Conservation (phyloP, 2,888 invertebrate species). For the Drosophila fungiperda region DNA sequence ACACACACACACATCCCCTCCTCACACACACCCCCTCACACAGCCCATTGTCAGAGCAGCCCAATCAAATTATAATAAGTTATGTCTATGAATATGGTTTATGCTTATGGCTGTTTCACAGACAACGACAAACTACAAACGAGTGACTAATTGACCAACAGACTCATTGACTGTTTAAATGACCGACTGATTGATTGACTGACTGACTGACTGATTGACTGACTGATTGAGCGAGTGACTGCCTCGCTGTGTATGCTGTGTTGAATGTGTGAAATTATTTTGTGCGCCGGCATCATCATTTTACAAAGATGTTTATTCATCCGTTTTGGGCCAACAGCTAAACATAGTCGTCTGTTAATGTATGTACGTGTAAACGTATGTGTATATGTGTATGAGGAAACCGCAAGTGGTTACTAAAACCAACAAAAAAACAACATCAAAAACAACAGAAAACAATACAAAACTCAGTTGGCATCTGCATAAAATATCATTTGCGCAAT, state of each 20-base stretch:
- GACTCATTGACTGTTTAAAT: constrained; percentile 10
- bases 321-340: constrained; percentile 7
- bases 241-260: constrained; percentile 65
- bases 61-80: constrained; percentile 45
- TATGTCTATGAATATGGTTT: constrained; percentile 44
- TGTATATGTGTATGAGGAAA: constrained; percentile 29
- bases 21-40: no score
- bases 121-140: constrained; percentile 35
- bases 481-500: constrained; percentile 22
- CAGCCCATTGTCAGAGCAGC: background rate
- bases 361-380: background rate
- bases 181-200: constrained; percentile 13
- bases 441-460: constrained; percentile 22
- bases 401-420: constrained; percentile 58
- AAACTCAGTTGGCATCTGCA: constrained; percentile 50
- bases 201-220: constrained; percentile 17
- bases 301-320: constrained; percentile 81
- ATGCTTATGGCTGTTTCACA: constrained; percentile 45
- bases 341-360: background rate
- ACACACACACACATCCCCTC: background rate
- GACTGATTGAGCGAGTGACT: constrained; percentile 12
- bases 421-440: constrained; percentile 13
- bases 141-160: constrained; percentile 33
- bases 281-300: constrained; percentile 74
- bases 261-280: constrained; percentile 75